Percentiles rank a stretch among this genome's conserved stretches.
These are phyloP conservation scores for Napeogenes sylphis DNA, from an alignment of 2,888 invertebrate genomes.

Conservation along the genomic window DNA sequence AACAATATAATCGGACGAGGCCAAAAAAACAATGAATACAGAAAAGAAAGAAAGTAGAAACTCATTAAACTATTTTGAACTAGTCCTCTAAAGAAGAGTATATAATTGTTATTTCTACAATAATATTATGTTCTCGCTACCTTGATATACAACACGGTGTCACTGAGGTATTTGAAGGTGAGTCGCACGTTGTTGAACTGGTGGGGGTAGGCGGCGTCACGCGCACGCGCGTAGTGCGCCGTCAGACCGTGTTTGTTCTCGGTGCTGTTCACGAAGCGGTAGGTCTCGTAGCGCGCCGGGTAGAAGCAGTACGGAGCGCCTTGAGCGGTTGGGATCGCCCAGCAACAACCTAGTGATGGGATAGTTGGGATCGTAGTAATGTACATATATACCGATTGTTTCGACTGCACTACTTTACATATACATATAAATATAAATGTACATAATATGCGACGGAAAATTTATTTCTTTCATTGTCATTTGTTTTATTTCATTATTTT, in stretches of 20 bases:
- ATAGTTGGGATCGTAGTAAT: neutral
- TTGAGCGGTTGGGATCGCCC: constrained; percentile 66
- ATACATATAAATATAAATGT: no score
- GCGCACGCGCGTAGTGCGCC: constrained; percentile 74
- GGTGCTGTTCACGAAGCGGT: constrained; percentile 79
- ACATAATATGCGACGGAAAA: no score
- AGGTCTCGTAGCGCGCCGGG: constrained; percentile 81
- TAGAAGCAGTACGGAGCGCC: constrained; percentile 86
- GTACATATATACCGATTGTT: neutral
- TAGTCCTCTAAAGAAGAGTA: no score
- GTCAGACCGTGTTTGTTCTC: constrained; percentile 78
- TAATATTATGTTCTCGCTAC: constrained; percentile 47
- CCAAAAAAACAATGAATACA: no score
- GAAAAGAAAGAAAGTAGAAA: no score
- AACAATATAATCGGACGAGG: no score
- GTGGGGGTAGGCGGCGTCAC: constrained; percentile 80
- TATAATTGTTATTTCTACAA: no score
- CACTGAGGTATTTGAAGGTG: constrained; percentile 80
- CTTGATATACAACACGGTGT: constrained; percentile 81
- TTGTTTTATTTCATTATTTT: no score
- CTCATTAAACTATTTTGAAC: no score
- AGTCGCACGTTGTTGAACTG: constrained; percentile 80
- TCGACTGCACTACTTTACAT: neutral
- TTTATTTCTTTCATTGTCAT: no score
- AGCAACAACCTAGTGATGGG: constrained; percentile 80